Percentiles rank a stretch among this genome's conserved stretches.
These are phyloP conservation scores for Pagetopsis macropterus DNA, from an alignment of 2,797 vertebrate genomes.

Conservation along the genomic window DNA sequence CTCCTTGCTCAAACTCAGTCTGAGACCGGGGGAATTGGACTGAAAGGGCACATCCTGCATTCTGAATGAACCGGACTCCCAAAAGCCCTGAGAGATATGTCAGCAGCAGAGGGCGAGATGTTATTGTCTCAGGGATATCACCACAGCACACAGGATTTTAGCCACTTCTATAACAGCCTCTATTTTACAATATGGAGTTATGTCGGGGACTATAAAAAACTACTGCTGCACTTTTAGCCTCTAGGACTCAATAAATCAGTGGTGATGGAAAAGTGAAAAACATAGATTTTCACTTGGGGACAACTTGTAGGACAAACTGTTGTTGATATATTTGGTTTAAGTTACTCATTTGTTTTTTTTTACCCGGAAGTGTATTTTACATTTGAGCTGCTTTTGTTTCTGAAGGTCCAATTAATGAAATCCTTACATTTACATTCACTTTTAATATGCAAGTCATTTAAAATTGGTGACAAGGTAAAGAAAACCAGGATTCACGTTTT, in stretches of 20 bases:
- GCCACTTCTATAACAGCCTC: not conserved
- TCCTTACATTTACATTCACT: not conserved
- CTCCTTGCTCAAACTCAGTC: constrained; percentile 26
- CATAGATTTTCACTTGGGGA: not conserved
- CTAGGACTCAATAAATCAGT: constrained; percentile 26
- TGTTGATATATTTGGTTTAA: too few species aligned
- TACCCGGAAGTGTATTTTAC: not conserved
- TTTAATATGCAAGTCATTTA: not conserved
- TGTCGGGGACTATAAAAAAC: not conserved
- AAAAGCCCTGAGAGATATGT: constrained; percentile 16
- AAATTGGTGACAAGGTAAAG: constrained; percentile 2
- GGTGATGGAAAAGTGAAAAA: constrained; percentile 6
- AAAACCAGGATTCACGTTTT: constrained; percentile 4
- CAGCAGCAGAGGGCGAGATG: not conserved
- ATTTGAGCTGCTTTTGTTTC: not conserved
- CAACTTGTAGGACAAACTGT: not conserved
- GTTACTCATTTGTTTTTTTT: not conserved
- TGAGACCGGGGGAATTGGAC: constrained; percentile 22
- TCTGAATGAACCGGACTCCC: constrained; percentile 23
- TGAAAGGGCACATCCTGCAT: constrained; percentile 47
- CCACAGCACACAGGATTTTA: not conserved
- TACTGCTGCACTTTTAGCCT: constrained; percentile 4
- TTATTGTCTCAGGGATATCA: constrained; percentile 9
- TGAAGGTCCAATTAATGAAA: not conserved
- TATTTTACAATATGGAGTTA: not conserved